phyloP scores from a whole-genome alignment of 1,140 invertebrate species.

The Drosophila auraria region DNA sequence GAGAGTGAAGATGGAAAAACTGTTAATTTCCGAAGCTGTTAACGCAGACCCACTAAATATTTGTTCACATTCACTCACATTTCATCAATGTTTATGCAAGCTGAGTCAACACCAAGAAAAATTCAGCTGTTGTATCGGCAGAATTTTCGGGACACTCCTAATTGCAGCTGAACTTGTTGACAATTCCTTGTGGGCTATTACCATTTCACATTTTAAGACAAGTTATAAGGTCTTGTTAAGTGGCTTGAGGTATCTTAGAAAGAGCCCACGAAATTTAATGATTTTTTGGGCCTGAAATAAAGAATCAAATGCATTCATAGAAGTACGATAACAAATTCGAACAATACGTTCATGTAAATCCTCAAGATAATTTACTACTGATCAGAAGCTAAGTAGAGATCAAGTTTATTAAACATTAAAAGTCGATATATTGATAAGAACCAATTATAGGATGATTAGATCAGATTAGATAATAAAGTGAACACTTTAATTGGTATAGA shows the following conservation, averaged over 20 bases:
- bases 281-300: too few relatives aligned
- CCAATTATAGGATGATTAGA: neutral
- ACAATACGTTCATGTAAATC: neutral
- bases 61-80: conserved; percentile 53
- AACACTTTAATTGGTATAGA: neutral
- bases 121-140: neutral
- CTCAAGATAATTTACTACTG: neutral
- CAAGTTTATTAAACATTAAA: neutral
- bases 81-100: conserved; percentile 57
- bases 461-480: neutral
- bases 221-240: neutral
- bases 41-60: conserved; percentile 73
- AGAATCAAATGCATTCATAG: too few relatives aligned
- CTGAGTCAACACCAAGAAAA: conserved; percentile 53
- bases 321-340: neutral
- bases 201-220: neutral
- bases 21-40: conserved; percentile 69
- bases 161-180: conserved; percentile 10
- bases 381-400: neutral
- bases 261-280: too few relatives aligned
- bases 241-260: neutral
- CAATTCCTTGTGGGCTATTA: neutral
- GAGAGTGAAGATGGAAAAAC: conserved; percentile 55
- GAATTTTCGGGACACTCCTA: conserved; percentile 18
- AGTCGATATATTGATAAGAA: neutral